Conservation (phyloP, 2,888 invertebrate genomes). For the Nineta flava region DNA sequence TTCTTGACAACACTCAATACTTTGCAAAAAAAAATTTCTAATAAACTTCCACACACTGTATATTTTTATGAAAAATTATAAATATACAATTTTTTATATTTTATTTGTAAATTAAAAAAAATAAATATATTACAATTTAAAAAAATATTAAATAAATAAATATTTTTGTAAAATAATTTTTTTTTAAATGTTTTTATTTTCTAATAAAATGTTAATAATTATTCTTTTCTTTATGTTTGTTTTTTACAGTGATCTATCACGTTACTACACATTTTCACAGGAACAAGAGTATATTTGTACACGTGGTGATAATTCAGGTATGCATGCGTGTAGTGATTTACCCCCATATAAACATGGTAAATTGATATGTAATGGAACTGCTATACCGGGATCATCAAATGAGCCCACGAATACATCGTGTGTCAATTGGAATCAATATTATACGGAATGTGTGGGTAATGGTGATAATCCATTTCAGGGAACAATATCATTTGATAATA, state of each 20-base stretch:
- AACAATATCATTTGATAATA: constrained; percentile 99
- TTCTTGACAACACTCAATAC: too few species aligned
- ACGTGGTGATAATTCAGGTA: constrained; percentile 80
- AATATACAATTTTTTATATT: too few species aligned
- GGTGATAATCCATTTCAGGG: constrained; percentile 97
- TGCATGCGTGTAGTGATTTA: constrained; percentile 78
- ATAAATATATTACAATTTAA: too few species aligned
- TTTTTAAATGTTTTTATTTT: too few species aligned
- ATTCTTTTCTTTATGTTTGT: background rate
- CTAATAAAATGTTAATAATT: too few species aligned
- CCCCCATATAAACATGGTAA: constrained; percentile 64
- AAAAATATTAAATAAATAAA: too few species aligned
- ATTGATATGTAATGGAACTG: constrained; percentile 60
- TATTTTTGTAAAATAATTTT: too few species aligned
- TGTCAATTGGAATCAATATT: constrained; percentile 98
- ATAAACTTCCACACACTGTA: too few species aligned
- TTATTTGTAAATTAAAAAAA: too few species aligned
- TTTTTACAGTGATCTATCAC: constrained; percentile 42
- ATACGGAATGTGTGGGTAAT: constrained; percentile 82
- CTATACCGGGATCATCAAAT: constrained; percentile 39
- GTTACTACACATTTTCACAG: constrained; percentile 75
- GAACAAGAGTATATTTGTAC: constrained; percentile 97
- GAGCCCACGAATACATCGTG: constrained; percentile 60
- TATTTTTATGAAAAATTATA: too few species aligned
- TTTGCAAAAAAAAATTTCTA: too few species aligned